Percentiles rank a stretch among this genome's conserved stretches.
Conservation (phyloP, 2,888 invertebrate genomes). For the Parnassius orleans region DNA sequence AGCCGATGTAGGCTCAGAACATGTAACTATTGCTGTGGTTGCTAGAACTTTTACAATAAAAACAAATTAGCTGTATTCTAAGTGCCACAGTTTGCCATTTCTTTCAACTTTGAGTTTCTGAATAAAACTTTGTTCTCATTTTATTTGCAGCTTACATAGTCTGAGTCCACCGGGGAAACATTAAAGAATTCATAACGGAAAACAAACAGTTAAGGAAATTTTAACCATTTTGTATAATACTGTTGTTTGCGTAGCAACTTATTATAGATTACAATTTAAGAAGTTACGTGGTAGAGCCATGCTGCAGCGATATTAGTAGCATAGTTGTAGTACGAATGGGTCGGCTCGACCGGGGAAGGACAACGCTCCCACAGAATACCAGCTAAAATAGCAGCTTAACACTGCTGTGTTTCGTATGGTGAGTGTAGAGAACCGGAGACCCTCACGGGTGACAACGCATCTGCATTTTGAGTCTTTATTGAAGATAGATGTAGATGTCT, state of each 20-base stretch:
- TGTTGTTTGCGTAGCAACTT: constrained; percentile 5
- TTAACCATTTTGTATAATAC: constrained; percentile 4
- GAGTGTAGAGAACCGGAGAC: too few species aligned
- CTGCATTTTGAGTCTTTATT: too few species aligned
- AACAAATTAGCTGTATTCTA: constrained; percentile 67
- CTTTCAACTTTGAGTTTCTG: constrained; percentile 52
- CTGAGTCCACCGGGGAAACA: constrained; percentile 38
- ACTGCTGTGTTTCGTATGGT: too few species aligned
- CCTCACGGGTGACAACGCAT: too few species aligned
- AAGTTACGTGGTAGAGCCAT: neutral
- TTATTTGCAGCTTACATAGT: constrained; percentile 55
- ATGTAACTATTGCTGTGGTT: constrained; percentile 45
- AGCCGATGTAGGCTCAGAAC: neutral
- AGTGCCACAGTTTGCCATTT: constrained; percentile 53
- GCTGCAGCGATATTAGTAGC: too few species aligned
- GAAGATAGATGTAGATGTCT: too few species aligned
- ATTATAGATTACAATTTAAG: neutral
- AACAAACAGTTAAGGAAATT: constrained; percentile 35
- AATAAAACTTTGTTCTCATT: constrained; percentile 59
- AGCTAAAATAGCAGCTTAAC: too few species aligned
- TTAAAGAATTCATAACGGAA: constrained; percentile 42
- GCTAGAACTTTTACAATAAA: constrained; percentile 70
- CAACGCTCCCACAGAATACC: too few species aligned
- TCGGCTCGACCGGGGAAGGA: too few species aligned
- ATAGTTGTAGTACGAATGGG: too few species aligned